A percentile compares a stretch with the other conserved stretches of the same genome.
These are phyloP conservation scores for Phoeniculus purpureus DNA, from an alignment of 2,797 vertebrate species.

Conservation along the genomic window DNA sequence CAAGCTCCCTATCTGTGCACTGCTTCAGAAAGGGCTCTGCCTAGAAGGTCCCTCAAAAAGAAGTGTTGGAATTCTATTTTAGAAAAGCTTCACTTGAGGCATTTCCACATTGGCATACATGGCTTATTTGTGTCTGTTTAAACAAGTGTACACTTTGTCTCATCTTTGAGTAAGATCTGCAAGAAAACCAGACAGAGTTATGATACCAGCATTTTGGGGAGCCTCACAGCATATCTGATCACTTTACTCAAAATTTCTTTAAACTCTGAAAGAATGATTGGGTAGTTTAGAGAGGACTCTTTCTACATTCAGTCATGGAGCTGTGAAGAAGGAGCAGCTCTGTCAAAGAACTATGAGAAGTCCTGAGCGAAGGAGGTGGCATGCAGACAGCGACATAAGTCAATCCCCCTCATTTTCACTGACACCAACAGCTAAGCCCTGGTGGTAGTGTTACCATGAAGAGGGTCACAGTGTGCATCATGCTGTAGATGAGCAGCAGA, in stretches of 20 bases:
- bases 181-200: not conserved
- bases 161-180: not conserved
- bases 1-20: not conserved
- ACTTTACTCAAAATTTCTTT: not conserved
- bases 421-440: not conserved
- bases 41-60: not conserved
- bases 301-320: not conserved
- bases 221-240: not conserved
- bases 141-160: not conserved
- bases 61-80: not conserved
- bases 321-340: not conserved
- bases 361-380: not conserved
- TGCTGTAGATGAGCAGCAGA: not conserved
- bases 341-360: not conserved
- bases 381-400: not conserved
- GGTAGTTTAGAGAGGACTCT: not conserved
- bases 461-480: not conserved
- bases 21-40: not conserved
- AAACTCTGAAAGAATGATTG: not conserved
- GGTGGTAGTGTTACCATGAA: not conserved
- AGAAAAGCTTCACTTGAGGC: not conserved
- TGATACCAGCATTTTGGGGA: not conserved
- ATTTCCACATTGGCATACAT: not conserved
- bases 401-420: not conserved
- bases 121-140: not conserved